These are phyloP conservation scores for Salvelinus alpinus DNA, from an alignment of 2,113 vertebrate genomes.

Conservation along the genomic window DNA sequence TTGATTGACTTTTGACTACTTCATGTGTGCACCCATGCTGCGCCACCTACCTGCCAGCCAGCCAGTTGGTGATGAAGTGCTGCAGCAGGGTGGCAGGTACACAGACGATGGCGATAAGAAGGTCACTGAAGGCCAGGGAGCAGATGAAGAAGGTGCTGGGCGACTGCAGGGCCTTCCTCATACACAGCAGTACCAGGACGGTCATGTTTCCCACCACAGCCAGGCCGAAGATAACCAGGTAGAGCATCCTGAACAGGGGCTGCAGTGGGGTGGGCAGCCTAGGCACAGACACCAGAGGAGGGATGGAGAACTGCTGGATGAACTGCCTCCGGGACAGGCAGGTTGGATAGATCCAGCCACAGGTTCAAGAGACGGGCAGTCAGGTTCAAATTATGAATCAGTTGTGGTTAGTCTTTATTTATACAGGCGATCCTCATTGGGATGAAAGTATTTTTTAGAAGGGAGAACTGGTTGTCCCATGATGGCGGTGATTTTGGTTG, in stretches of 20 bases:
- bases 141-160: slow-evolving; percentile 53
- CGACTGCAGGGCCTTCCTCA: slow-evolving; percentile 47
- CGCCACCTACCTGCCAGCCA: slow-evolving; percentile 46
- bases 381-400: neutral
- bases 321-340: slow-evolving; percentile 26
- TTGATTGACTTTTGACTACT: too few relatives aligned
- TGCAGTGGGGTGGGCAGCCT: slow-evolving; percentile 39
- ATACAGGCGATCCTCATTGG: too few relatives aligned
- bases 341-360: too few relatives aligned
- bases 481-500: too few relatives aligned
- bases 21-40: neutral
- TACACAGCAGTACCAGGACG: slow-evolving; percentile 41
- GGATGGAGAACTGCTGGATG: slow-evolving; percentile 46
- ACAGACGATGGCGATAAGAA: slow-evolving; percentile 11
- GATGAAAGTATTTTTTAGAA: too few relatives aligned
- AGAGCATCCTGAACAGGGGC: slow-evolving; percentile 42
- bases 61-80: slow-evolving; percentile 55
- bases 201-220: slow-evolving; percentile 45
- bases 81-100: slow-evolving; percentile 43
- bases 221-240: slow-evolving; percentile 47
- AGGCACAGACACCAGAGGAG: slow-evolving; percentile 46
- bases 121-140: slow-evolving; percentile 53
- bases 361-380: too few relatives aligned
- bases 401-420: slow-evolving; percentile 29
- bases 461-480: too few relatives aligned